Conservation (phyloP, 2,888 invertebrate species). For the Habroteleia sp. region DNA sequence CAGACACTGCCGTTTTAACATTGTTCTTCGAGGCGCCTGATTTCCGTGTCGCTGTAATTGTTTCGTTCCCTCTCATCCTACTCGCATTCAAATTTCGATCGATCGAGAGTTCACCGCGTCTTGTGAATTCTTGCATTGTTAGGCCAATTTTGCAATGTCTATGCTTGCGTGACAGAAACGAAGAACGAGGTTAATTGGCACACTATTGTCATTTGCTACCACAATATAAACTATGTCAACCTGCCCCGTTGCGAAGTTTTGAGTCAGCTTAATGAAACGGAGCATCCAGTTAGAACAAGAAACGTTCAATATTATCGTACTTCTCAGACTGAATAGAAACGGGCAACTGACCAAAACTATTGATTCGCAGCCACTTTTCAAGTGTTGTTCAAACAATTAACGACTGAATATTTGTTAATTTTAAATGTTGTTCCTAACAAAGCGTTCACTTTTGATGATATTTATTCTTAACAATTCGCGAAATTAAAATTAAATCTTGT, state of each 20-base stretch:
- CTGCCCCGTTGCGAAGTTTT: conserved; percentile 4
- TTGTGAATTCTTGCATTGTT: conserved; percentile 33
- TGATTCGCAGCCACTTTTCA: conserved; percentile 3
- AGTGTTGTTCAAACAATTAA: conserved; percentile 14
- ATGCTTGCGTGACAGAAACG: conserved; percentile 14
- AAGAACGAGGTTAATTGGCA: conserved; percentile 22
- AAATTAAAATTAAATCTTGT: no score
- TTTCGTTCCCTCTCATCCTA: conserved; percentile 24
- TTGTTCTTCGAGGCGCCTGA: conserved; percentile 36
- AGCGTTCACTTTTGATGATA: conserved; percentile 10
- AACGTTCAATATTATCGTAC: background rate
- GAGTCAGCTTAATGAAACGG: background rate
- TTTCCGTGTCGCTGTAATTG: conserved; percentile 36
- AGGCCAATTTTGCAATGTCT: conserved; percentile 34
- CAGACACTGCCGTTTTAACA: conserved; percentile 63
- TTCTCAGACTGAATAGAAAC: no score
- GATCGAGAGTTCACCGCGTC: conserved; percentile 15
- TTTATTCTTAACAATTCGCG: no score
- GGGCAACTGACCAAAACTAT: background rate
- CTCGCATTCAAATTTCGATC: conserved; percentile 26
- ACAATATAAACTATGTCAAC: conserved; percentile 10
- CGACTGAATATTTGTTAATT: conserved; percentile 46
- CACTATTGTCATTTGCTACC: conserved; percentile 17
- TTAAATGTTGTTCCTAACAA: conserved; percentile 42
- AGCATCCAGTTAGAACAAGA: conserved; percentile 3